Evolutionary conservation across 2,888 invertebrate genomes (phyloP).

Genomic region (Trissolcus brochymenae): DNA sequence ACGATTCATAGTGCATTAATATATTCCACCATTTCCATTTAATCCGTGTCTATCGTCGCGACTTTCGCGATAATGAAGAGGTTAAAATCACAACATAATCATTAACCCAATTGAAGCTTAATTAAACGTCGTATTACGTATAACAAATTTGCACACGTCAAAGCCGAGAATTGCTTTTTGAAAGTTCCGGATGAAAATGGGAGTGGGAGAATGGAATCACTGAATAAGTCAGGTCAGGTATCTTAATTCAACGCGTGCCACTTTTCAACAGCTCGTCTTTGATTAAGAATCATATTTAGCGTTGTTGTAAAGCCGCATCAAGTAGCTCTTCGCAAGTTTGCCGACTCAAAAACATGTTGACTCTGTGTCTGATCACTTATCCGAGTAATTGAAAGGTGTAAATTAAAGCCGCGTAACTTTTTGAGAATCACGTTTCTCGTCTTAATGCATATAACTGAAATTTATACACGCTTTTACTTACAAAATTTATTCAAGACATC

Average conservation of each 20-base stretch:
- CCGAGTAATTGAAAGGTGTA: slow-evolving; percentile 31
- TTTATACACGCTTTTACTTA: too few species aligned
- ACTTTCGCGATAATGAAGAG: slow-evolving; percentile 32
- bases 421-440: too few species aligned
- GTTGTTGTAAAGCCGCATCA: slow-evolving; percentile 31
- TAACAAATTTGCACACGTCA: slow-evolving; percentile 37
- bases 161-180: slow-evolving; percentile 50
- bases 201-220: slow-evolving; percentile 29
- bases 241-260: slow-evolving; percentile 48
- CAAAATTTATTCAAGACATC: too few species aligned
- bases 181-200: slow-evolving; percentile 20
- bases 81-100: slow-evolving; percentile 55
- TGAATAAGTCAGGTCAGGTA: slow-evolving; percentile 55
- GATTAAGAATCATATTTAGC: slow-evolving; percentile 52
- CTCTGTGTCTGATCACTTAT: slow-evolving; percentile 28
- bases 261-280: slow-evolving; percentile 29
- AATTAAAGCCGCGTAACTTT: neutral
- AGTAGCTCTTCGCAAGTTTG: slow-evolving; percentile 26
- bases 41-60: slow-evolving; percentile 34
- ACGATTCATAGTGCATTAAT: slow-evolving; percentile 18
- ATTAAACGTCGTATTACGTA: slow-evolving; percentile 53
- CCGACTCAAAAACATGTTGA: slow-evolving; percentile 4
- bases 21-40: slow-evolving; percentile 18
- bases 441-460: too few species aligned
- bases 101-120: slow-evolving; percentile 56